Evolutionary conservation across 1,140 invertebrate genomes (phyloP).

Genomic region (Drosophila micromelanica): DNA sequence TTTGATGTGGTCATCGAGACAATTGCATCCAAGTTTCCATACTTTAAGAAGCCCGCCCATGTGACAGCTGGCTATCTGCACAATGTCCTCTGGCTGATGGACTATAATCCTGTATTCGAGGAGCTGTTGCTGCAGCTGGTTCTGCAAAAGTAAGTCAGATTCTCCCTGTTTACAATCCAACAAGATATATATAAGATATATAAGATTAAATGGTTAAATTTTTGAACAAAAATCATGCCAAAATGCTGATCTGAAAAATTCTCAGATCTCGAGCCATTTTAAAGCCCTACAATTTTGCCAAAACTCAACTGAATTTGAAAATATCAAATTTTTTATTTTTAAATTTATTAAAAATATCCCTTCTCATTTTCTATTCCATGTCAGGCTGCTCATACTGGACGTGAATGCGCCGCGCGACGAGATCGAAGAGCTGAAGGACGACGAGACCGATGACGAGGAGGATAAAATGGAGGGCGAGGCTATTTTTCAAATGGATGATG

Average conservation of each 20-base stretch:
- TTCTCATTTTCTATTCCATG: neutral
- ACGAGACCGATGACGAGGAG: constrained; percentile 79
- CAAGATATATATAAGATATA: too few species aligned
- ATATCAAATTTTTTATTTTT: too few species aligned
- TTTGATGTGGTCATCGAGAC: constrained; percentile 64
- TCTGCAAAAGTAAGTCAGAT: constrained; percentile 87
- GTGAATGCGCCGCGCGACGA: constrained; percentile 87
- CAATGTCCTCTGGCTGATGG: constrained; percentile 87
- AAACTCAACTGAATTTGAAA: too few species aligned
- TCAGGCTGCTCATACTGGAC: constrained; percentile 89
- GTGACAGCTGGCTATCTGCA: constrained; percentile 87
- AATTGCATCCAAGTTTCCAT: constrained; percentile 86
- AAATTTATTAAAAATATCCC: too few species aligned
- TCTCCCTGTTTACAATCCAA: neutral
- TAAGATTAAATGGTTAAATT: too few species aligned
- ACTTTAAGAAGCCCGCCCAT: constrained; percentile 86
- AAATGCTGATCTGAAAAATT: too few species aligned
- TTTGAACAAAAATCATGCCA: too few species aligned
- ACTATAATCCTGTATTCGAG: constrained; percentile 87
- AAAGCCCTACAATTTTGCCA: too few species aligned
- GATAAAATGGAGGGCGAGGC: constrained; percentile 60
- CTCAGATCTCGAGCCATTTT: too few species aligned
- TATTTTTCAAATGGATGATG: constrained; percentile 85
- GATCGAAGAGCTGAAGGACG: constrained; percentile 84
- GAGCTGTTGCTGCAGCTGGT: constrained; percentile 88